These are phyloP conservation scores for Venusia cambrica DNA, from an alignment of 2,888 invertebrate genomes.

Conservation along the genomic window DNA sequence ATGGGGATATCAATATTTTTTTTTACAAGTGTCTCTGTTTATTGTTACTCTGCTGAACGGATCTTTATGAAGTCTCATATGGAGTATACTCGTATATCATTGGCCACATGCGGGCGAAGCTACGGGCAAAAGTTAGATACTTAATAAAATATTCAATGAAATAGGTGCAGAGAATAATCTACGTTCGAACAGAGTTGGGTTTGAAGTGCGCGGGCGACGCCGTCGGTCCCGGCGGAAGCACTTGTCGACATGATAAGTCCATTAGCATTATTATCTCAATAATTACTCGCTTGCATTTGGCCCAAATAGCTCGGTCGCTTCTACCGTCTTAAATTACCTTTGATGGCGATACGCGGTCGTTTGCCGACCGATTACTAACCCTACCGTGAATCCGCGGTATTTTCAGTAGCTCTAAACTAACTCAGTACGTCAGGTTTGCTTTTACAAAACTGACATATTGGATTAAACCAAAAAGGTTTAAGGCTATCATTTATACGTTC, in stretches of 20 bases:
- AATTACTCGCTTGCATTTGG: constrained; percentile 79
- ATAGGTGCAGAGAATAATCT: constrained; percentile 16
- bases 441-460: too few species aligned
- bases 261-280: constrained; percentile 80
- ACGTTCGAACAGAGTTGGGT: constrained; percentile 45
- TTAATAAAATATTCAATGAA: constrained; percentile 9
- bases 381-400: constrained; percentile 28
- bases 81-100: too few species aligned
- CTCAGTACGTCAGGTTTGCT: too few species aligned
- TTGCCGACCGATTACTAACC: constrained; percentile 48
- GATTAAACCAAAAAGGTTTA: too few species aligned
- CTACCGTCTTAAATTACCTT: constrained; percentile 69
- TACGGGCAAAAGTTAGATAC: too few species aligned
- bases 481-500: too few species aligned
- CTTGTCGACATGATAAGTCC: constrained; percentile 78
- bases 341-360: constrained; percentile 53
- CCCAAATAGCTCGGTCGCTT: constrained; percentile 71
- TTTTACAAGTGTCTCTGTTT: too few species aligned
- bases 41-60: too few species aligned
- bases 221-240: constrained; percentile 60
- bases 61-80: too few species aligned
- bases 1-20: too few species aligned
- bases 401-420: constrained; percentile 20
- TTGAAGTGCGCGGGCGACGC: constrained; percentile 43
- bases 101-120: too few species aligned